Evolutionary conservation across 2,888 invertebrate species (phyloP).

Genomic region (Plebejus anna): DNA sequence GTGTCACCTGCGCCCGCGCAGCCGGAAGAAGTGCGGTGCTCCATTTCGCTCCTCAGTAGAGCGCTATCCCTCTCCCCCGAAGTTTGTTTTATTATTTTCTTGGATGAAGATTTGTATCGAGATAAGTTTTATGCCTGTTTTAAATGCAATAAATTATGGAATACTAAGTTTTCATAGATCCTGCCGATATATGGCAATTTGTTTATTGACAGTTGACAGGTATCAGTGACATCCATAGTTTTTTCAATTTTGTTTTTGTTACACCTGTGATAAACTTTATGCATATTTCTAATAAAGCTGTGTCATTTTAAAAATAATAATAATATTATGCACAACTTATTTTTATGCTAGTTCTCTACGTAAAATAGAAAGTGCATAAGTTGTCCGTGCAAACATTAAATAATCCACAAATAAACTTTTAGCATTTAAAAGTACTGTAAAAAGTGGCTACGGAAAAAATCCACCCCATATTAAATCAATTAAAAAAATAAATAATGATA

Average conservation of each 20-base stretch:
- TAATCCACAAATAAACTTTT: not conserved
- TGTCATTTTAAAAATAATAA: too few species aligned
- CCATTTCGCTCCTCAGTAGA: slow-evolving; percentile 47
- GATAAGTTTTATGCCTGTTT: slow-evolving; percentile 74
- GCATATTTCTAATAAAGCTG: not conserved
- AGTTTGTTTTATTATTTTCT: slow-evolving; percentile 66
- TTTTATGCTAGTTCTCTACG: too few species aligned
- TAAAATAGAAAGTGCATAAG: too few species aligned
- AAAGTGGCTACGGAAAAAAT: not conserved
- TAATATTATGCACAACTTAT: too few species aligned
- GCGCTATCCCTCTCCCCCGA: slow-evolving; percentile 46
- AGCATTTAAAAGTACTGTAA: not conserved
- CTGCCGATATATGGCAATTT: slow-evolving; percentile 26
- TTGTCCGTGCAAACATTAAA: not conserved
- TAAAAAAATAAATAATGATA: slow-evolving; percentile 59
- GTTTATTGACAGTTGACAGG: slow-evolving; percentile 24
- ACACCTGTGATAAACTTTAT: slow-evolving; percentile 3
- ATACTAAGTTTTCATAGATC: slow-evolving; percentile 29
- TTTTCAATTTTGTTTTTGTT: not conserved
- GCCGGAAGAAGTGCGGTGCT: slow-evolving; percentile 68
- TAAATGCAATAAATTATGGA: slow-evolving; percentile 71
- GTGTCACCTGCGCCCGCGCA: slow-evolving; percentile 75
- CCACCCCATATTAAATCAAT: slow-evolving; percentile 32
- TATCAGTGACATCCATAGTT: slow-evolving; percentile 3
- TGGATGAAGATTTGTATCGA: slow-evolving; percentile 64